Evolutionary conservation across 2,113 vertebrate genomes (phyloP).

Genomic region (Chaetorhynchus papuensis): DNA sequence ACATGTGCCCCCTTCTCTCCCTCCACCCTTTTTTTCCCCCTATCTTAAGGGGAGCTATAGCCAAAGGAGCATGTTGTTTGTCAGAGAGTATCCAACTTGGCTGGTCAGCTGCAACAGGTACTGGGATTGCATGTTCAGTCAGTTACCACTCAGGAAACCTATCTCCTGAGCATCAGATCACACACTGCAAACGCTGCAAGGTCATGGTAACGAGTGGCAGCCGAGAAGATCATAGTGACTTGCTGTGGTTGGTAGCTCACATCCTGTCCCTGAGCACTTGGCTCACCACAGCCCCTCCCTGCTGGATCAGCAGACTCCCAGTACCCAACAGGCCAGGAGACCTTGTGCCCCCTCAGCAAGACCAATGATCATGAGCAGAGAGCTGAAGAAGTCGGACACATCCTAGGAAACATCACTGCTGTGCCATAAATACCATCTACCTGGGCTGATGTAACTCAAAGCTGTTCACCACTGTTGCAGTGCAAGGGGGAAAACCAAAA

Average conservation of each 20-base stretch:
- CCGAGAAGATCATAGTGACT: background rate
- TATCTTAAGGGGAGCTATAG: background rate
- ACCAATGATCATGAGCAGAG: background rate
- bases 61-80: background rate
- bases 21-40: background rate
- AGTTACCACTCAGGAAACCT: background rate
- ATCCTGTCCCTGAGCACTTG: background rate
- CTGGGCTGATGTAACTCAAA: background rate
- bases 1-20: background rate
- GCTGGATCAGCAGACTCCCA: background rate
- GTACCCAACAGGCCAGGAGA: background rate
- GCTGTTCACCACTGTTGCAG: background rate
- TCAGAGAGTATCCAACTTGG: fast-evolving
- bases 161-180: background rate
- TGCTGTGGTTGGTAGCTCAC: background rate
- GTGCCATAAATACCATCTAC: background rate
- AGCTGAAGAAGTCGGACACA: background rate
- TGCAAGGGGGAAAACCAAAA: background rate
- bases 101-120: background rate
- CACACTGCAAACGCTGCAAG: background rate
- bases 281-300: background rate
- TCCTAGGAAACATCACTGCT: background rate
- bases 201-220: background rate
- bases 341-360: background rate
- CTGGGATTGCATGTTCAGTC: background rate